A percentile compares a stretch with the other conserved stretches of the same genome.
phyloP scores from a whole-genome alignment of 1,140 invertebrate species.

The Cataglyphis hispanica region DNA sequence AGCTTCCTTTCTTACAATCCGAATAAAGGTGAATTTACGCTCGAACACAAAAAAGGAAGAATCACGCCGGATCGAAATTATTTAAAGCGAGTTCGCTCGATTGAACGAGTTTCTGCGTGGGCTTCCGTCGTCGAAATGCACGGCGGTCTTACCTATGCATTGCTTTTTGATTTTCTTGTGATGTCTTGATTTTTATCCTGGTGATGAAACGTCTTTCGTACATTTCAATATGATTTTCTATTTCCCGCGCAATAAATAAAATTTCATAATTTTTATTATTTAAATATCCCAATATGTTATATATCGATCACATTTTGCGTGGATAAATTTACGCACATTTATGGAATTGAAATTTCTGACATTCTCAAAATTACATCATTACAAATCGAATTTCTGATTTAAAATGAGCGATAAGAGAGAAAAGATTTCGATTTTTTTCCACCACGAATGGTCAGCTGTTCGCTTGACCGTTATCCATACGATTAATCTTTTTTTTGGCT shows the following conservation, averaged over 20 bases:
- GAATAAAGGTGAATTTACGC: conserved; percentile 30
- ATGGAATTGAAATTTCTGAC: background rate
- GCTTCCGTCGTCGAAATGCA: conserved; percentile 8
- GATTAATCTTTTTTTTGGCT: conserved; percentile 25
- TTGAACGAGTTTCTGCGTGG: conserved; percentile 2
- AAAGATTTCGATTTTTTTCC: background rate
- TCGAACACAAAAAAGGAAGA: conserved; percentile 13
- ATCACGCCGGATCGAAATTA: conserved; percentile 33
- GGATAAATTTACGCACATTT: background rate
- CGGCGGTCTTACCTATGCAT: background rate
- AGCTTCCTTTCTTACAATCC: background rate
- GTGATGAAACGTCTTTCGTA: background rate
- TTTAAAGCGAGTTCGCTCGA: conserved; percentile 6
- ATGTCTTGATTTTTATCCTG: too few species aligned
- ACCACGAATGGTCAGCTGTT: background rate
- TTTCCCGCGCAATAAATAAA: background rate
- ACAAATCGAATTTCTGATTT: background rate
- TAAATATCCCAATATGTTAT: background rate
- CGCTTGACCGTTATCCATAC: background rate
- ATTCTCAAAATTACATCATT: background rate
- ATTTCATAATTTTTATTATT: background rate
- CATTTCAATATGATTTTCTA: background rate
- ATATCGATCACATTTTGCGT: background rate
- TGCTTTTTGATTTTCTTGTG: too few species aligned
- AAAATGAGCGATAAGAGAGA: background rate